Conservation (phyloP, 2,113 vertebrate species). For the Clarias macrocephalus region DNA sequence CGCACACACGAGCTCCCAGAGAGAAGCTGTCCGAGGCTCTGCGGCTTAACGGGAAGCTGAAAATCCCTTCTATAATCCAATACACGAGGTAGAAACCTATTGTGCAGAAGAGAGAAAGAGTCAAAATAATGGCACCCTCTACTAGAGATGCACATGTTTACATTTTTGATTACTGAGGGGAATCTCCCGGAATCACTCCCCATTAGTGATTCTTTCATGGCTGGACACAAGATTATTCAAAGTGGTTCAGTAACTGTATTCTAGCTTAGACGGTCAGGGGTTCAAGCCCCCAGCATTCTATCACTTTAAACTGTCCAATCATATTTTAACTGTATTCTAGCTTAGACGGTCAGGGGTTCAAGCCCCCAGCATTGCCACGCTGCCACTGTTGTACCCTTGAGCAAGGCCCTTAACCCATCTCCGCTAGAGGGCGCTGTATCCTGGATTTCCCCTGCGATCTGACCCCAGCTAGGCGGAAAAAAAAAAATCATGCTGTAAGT, state of each 20-base stretch:
- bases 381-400: too few species aligned
- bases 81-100: conserved; percentile 69
- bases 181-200: neutral
- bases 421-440: too few species aligned
- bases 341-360: too few species aligned
- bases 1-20: conserved; percentile 48
- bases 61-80: conserved; percentile 91
- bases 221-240: neutral
- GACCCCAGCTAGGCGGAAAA: too few species aligned
- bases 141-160: neutral
- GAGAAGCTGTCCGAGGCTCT: conserved; percentile 63
- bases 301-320: neutral
- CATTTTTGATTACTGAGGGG: neutral
- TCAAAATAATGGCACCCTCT: neutral
- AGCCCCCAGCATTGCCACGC: too few species aligned
- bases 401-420: too few species aligned
- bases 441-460: too few species aligned
- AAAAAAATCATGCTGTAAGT: too few species aligned
- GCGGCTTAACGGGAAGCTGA: conserved; percentile 80
- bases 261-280: too few species aligned
- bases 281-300: too few species aligned
- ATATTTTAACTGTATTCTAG: neutral
- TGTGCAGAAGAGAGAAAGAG: neutral
- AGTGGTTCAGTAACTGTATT: neutral
- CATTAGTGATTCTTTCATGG: neutral